phyloP scores from a whole-genome alignment of 2,113 vertebrate species.

The Sinocyclocheilus anshuiensis region DNA sequence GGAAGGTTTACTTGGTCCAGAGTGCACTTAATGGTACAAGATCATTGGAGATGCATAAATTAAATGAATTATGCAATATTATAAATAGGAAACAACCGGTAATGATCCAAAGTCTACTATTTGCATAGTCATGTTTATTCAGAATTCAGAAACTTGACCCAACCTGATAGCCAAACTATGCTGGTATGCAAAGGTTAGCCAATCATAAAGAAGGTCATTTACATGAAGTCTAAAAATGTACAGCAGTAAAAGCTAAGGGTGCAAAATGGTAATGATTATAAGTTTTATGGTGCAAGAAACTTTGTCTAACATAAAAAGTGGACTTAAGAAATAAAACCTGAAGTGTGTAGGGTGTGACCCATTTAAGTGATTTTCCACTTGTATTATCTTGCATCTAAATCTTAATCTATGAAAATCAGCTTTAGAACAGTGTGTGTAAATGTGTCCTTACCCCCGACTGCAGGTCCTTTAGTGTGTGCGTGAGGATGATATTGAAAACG shows the following conservation, averaged over 20 bases:
- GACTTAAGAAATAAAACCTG: neutral
- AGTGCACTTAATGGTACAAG: neutral
- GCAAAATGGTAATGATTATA: neutral
- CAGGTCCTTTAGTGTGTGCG: constrained; percentile 89
- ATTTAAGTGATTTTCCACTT: neutral
- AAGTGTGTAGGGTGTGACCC: neutral
- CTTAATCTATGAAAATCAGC: constrained; percentile 15
- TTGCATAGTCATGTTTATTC: neutral
- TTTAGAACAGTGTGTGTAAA: constrained; percentile 10
- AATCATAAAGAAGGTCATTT: neutral
- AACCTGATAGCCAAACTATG: neutral
- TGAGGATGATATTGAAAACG: constrained; percentile 98
- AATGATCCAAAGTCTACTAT: neutral
- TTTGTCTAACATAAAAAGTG: no score
- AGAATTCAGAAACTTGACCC: neutral
- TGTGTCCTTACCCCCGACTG: constrained; percentile 85
- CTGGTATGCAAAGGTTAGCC: neutral
- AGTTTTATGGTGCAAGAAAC: neutral
- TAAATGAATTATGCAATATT: neutral
- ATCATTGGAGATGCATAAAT: neutral
- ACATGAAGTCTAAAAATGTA: neutral
- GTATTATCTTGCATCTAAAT: constrained; percentile 23
- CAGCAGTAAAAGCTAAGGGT: neutral
- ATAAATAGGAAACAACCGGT: neutral
- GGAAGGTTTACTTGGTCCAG: neutral